These are phyloP conservation scores for Leptinotarsa tumamoca DNA, from an alignment of 2,888 invertebrate genomes.

Conservation along the genomic window DNA sequence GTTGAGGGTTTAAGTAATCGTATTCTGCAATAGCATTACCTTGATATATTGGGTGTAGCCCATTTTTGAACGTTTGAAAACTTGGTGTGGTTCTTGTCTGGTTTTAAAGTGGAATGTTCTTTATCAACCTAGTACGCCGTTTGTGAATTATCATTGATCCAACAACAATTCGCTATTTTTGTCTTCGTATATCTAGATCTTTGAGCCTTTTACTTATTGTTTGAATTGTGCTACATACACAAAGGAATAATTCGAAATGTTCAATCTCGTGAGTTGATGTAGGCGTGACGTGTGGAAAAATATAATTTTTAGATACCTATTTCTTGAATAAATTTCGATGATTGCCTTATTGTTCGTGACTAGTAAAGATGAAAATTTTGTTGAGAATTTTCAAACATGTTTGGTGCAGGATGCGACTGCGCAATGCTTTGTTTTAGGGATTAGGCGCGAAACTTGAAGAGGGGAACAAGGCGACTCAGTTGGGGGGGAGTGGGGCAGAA, in stretches of 20 bases:
- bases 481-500: not conserved
- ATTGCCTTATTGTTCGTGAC: no score
- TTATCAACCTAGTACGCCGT: not conserved
- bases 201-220: not conserved
- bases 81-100: constrained; percentile 16
- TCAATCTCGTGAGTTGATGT: not conserved
- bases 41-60: constrained; percentile 12
- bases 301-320: not conserved
- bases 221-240: not conserved
- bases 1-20: constrained; percentile 29
- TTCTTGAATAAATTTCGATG: no score
- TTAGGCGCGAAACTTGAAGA: not conserved
- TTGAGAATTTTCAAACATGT: constrained; percentile 11
- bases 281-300: not conserved
- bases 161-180: constrained; percentile 1
- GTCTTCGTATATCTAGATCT: not conserved
- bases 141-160: constrained; percentile 28
- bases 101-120: constrained; percentile 5
- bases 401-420: not conserved
- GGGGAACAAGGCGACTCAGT: not conserved
- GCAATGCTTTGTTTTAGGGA: not conserved
- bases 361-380: not conserved
- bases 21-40: constrained; percentile 33
- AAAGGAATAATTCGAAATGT: not conserved
- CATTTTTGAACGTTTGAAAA: constrained; percentile 29